Base-by-base conservation (phyloP, 2,797 vertebrate genomes). In the Petrocephalus sullivani region DNA sequence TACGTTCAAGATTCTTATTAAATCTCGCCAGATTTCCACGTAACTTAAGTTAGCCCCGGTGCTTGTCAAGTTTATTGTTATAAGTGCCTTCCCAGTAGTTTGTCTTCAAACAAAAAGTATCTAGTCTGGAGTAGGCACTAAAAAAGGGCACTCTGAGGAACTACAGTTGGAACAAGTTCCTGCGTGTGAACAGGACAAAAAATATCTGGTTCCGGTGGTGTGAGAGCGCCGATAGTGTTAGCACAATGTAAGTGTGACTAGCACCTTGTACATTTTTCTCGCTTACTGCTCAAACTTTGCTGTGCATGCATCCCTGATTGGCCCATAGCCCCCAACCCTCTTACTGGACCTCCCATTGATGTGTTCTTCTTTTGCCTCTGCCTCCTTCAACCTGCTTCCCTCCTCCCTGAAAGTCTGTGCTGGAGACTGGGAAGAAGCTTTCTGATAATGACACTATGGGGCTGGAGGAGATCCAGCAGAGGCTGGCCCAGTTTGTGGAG, bases 391-490 rank as follows among this genome's bases (percentile, higher is more conserved):
- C 37, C 37, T n/a, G 16, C 37, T 12, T 46, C 3, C 4, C 61
- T 49, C 90, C 54, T 41, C 49, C 1, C 0, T 78, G 41, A n/a
- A 92, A 99, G 98, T 98, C 98, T 4, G 98, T 99, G 90, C 94
- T 98, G 90, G 98, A 99, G 90, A 98, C 97, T 0, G 98, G 98
- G 14, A 99, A 95, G 95, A 99, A 98, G 92, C 95, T 99, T 90
- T 98, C 97, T 0, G 98, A 99, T 58, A 98, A 99, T 91, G 99
- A 99, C 93, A 99, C 98, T 56, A 98, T 99, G 0, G 98, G 98
- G 4, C 98, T 99, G 93, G 98, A 99, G 87, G 98, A 99, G 95
- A 99, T 99, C 90, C 97, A 98, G 95, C 98, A 98, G 95, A 96
- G 98, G 33, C 94, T 99, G 90, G 95, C 97, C 4, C 98, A 99